Base-by-base conservation (phyloP, 2,888 invertebrate genomes). In the Euplexia lucipara region DNA sequence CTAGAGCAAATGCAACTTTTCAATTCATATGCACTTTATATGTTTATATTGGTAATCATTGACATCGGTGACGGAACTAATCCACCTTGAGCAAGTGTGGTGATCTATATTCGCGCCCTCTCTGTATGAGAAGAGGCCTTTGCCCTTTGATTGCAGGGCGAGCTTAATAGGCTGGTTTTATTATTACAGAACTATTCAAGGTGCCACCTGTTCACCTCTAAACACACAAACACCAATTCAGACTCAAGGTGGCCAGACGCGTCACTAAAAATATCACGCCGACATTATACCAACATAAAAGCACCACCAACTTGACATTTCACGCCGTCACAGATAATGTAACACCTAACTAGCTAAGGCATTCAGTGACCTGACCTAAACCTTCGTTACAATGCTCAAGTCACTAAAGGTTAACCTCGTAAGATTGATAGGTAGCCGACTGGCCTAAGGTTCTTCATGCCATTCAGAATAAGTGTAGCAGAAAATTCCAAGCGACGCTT, bases 231-330 rank as follows among this genome's bases (percentile, higher is more conserved):
- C 57, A 37, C 60, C 48, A 48, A 37, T 64, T 60, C 45, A 67
- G 69, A 67, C 67, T 65, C 59, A 53, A 60, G 16, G 60, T 35
- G 66, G 30, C 18, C 26, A 26, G 68, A 49, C 66, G 58, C 53
- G 70, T 67, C 57, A 81, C 80, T 73, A 75, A 81, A 86, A 84
- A 87, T 88, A 84, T 74, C 79, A 79, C 60, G 65, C 69, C 69
- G 81, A 76, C 81, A 83, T 86, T 87, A 81, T 61, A 77, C 58
- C 69, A 61, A 58, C 73, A 79, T 63, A 64, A 68, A 71, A 76
- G 39, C 69, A 61, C 45, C 65, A 78, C 77, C 71, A 53, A 76
- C 82, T 79, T 86, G 86, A 83, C 85, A 86, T 88, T 88, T 85
- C 63, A 49, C 49, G 75, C 70, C 76, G 80, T 77, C 82, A 79